phyloP scores from a whole-genome alignment of 2,113 vertebrate species.

The Nicator chloris region DNA sequence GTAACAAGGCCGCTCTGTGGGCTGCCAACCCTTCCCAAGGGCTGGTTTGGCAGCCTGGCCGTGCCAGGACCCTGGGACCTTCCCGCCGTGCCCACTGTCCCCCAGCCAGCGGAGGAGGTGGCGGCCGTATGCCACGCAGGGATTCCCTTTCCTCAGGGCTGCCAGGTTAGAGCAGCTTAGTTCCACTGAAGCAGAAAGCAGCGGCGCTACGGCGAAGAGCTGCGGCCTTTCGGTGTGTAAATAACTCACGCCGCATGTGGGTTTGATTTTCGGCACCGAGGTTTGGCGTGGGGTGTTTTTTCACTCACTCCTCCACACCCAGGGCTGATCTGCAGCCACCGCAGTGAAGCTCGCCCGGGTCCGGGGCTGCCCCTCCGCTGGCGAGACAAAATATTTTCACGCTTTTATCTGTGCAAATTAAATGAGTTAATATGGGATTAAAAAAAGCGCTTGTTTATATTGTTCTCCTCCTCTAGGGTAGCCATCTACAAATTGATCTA shows the following conservation, averaged over 20 bases:
- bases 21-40: slow-evolving; percentile 50
- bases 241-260: background rate
- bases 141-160: slow-evolving; percentile 61
- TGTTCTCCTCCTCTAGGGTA: slow-evolving; percentile 50
- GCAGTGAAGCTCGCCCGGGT: background rate
- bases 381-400: background rate
- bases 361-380: background rate
- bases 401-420: slow-evolving; percentile 63
- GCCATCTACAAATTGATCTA: slow-evolving; percentile 56
- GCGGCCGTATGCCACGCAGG: slow-evolving; percentile 56
- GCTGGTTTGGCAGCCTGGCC: slow-evolving; percentile 44
- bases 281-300: background rate
- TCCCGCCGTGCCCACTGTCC: slow-evolving; percentile 20
- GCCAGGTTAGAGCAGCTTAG: slow-evolving; percentile 38
- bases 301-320: background rate
- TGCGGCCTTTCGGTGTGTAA: background rate
- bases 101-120: slow-evolving; percentile 46
- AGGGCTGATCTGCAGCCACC: background rate
- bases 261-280: background rate
- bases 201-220: fast-evolving
- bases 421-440: slow-evolving; percentile 58
- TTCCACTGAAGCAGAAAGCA: slow-evolving; percentile 28
- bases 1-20: background rate
- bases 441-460: slow-evolving; percentile 28
- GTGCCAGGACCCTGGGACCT: slow-evolving; percentile 58